Conservation (phyloP, 2,797 vertebrate species). For the Halcyon smyrnensis region DNA sequence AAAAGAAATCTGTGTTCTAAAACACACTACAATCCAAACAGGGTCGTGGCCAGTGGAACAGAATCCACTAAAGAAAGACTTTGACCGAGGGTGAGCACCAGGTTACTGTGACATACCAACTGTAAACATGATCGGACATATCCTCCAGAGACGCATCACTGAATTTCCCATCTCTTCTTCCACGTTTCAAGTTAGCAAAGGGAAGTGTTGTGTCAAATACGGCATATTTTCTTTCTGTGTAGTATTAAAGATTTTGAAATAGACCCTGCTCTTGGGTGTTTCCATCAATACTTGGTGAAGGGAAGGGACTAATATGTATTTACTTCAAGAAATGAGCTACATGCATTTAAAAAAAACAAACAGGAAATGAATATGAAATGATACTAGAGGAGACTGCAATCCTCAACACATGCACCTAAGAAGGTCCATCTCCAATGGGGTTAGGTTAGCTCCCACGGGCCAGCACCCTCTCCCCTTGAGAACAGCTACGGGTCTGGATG, state of each 20-base stretch:
- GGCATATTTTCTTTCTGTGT: rapidly evolving
- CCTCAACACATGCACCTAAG: rapidly evolving
- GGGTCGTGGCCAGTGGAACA: background rate
- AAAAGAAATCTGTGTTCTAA: background rate
- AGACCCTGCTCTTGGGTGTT: background rate
- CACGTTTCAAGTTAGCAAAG: background rate
- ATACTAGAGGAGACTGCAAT: background rate
- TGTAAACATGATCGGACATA: background rate
- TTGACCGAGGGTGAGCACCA: background rate
- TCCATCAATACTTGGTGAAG: background rate
- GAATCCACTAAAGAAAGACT: background rate
- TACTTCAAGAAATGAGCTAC: background rate
- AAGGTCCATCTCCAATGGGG: background rate
- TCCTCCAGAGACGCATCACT: background rate
- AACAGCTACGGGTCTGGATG: background rate
- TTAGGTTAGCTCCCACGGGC: background rate
- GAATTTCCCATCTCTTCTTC: background rate
- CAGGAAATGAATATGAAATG: background rate
- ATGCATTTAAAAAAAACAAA: background rate
- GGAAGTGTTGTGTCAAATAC: background rate
- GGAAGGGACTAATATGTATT: background rate
- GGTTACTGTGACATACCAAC: background rate
- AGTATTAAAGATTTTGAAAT: background rate
- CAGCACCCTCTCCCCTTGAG: background rate
- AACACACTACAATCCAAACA: background rate